Conservation (phyloP, 2,888 invertebrate species). For the Callimorpha dominula region DNA sequence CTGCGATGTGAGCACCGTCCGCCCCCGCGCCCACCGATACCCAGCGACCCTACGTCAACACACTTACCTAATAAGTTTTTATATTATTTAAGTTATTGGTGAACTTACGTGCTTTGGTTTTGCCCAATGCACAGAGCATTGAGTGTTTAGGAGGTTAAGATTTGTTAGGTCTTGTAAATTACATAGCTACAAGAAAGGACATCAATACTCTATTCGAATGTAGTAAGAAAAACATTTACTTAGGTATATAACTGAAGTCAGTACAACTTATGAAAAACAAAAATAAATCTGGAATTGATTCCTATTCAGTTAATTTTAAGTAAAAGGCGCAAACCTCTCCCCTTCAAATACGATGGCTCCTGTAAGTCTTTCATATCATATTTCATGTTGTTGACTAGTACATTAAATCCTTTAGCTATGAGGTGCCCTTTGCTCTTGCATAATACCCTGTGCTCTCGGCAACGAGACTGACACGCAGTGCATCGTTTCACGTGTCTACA, state of each 20-base stretch:
- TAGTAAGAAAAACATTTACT: background rate
- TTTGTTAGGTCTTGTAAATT: too few relatives aligned
- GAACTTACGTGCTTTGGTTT: background rate
- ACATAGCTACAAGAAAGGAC: background rate
- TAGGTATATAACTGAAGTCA: too few relatives aligned
- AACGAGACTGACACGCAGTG: background rate
- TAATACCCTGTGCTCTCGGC: background rate
- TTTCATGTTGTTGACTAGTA: too few relatives aligned
- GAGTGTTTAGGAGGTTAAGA: too few relatives aligned
- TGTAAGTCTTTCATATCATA: too few relatives aligned
- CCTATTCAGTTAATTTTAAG: background rate
- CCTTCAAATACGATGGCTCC: too few relatives aligned
- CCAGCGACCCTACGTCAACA: constrained; percentile 8
- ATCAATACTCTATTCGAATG: background rate
- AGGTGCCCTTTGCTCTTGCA: background rate
- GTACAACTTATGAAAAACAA: too few relatives aligned
- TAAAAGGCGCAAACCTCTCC: background rate
- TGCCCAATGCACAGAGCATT: too few relatives aligned
- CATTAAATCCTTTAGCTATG: background rate
- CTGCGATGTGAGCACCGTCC: constrained; percentile 54
- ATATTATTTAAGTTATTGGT: background rate
- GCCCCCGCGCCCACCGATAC: constrained; percentile 47
- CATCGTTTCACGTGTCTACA: background rate
- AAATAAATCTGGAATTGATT: background rate
- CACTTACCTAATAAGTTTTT: constrained; percentile 7